Conservation (phyloP, 2,113 vertebrate species). For the Actinemys pallida region DNA sequence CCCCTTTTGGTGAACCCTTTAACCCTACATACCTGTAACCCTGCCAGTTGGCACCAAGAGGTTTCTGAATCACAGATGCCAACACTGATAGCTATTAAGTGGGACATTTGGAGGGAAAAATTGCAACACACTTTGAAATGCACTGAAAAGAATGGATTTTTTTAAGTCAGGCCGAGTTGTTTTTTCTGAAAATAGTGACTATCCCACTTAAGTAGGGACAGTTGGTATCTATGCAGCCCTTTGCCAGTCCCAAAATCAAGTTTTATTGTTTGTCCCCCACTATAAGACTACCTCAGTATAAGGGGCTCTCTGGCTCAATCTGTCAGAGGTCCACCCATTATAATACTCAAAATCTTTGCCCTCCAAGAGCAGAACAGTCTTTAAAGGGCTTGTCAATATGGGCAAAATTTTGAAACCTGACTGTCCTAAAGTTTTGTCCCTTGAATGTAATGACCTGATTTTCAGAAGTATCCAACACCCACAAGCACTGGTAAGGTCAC, state of each 20-base stretch:
- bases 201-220: neutral
- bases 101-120: neutral
- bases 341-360: conserved; percentile 28
- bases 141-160: neutral
- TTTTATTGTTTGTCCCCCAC: neutral
- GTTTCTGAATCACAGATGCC: neutral
- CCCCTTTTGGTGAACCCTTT: too few relatives aligned
- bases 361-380: neutral
- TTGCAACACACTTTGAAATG: neutral
- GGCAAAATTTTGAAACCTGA: neutral
- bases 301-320: neutral
- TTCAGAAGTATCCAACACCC: conserved; percentile 5
- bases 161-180: neutral
- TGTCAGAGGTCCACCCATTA: neutral
- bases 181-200: neutral
- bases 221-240: neutral
- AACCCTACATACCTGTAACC: too few relatives aligned
- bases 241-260: neutral
- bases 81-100: neutral
- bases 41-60: too few relatives aligned
- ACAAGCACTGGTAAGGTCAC: neutral
- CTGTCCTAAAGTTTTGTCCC: conserved; percentile 6
- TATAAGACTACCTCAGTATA: neutral
- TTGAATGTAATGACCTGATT: conserved; percentile 15
- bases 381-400: conserved; percentile 14